Base-by-base conservation (phyloP, 2,797 vertebrate genomes). In the Megaceryle alcyon region DNA sequence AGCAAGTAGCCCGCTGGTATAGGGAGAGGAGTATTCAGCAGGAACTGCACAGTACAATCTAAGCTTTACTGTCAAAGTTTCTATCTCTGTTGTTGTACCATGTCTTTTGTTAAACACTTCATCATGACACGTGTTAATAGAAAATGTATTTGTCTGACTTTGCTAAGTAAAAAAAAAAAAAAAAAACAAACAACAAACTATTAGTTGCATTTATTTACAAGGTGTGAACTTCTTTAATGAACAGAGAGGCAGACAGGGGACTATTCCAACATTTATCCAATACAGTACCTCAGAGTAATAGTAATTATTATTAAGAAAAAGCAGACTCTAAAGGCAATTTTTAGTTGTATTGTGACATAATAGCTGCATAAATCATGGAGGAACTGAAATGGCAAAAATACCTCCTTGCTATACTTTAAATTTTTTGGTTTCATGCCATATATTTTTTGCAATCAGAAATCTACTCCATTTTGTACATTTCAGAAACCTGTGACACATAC, bases 161-260 rank as follows among this genome's bases (percentile, higher is more conserved):
- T 65, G 33, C 12, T 41, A 73, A 86, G 19, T 44, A 61, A 4
- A 54, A 80, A 72, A 57, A 69, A 53, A 19, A 48, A 65, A 44
- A 71, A 8, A 19, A 48, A 65, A 44, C 65, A 8, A 35, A 22
- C 33, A 33, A 33, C 33, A 33, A 33, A 33, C 14, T 90, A 76
- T 92, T 94, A 54, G 29, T 31, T 70, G 46, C 22, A 48, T 88
- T 94, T 94, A 92, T 96, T 96, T 94, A 95, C 78, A 84, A 92
- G 44, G 61, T 90, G 87, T 39, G 66, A 91, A 28, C n/a, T 87
- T 87, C 90, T 57, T 78, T 90, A 88, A 81, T n/a, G 61, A 79
- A 78, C 57, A 81, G 65, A 80, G 54, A 69, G 61, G 82, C 82
- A 96, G 49, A 48, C 6, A 46, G 65, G 23, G 29, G 35, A 78